Evolutionary conservation across 1,140 invertebrate genomes (phyloP).

Genomic region (Reticulitermes speratus): DNA sequence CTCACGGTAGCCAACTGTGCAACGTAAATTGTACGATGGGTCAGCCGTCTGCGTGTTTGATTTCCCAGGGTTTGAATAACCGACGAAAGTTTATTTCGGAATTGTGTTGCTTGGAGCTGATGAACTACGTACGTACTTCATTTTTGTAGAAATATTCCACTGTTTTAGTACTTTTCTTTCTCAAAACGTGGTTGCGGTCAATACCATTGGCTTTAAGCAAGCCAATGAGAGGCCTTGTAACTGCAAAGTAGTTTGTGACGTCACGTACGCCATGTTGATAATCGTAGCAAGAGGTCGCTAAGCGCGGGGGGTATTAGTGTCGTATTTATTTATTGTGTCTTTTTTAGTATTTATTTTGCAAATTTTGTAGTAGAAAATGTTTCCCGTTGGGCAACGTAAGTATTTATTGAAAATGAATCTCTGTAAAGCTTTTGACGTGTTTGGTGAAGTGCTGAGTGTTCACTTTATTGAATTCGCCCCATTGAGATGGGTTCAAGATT

Average conservation of each 20-base stretch:
- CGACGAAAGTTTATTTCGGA: no score
- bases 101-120: no score
- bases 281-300: slow-evolving; percentile 20
- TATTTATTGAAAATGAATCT: slow-evolving; percentile 29
- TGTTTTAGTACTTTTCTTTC: background rate
- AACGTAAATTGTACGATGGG: background rate
- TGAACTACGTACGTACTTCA: no score
- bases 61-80: no score
- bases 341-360: slow-evolving; percentile 23
- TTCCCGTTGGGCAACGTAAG: slow-evolving; percentile 55
- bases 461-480: background rate
- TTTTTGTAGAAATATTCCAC: no score
- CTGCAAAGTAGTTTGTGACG: slow-evolving; percentile 20
- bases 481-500: background rate
- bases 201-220: background rate
- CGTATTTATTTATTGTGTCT: slow-evolving; percentile 29
- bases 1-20: background rate
- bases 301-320: slow-evolving; percentile 16
- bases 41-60: no score
- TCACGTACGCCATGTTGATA: slow-evolving; percentile 28
- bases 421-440: background rate
- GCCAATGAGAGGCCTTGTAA: background rate
- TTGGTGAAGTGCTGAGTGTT: background rate
- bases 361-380: slow-evolving; percentile 46
- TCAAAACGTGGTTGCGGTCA: background rate